A percentile compares a stretch with the other conserved stretches of the same genome.
Evolutionary conservation across 2,113 vertebrate species (phyloP).

Genomic region (Aegithalos caudatus): DNA sequence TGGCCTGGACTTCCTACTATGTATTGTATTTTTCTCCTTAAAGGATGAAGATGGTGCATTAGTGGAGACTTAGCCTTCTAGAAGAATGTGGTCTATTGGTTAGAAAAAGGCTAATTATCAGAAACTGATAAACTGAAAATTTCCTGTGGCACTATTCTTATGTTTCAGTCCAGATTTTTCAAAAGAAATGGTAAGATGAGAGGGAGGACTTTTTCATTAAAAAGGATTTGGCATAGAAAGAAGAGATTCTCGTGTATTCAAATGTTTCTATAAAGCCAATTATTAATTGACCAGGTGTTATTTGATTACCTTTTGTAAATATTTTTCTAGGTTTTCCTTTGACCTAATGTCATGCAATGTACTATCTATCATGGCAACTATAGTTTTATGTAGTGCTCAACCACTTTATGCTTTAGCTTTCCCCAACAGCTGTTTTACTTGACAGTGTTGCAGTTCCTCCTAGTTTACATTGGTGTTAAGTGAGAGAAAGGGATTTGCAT

Average conservation of each 20-base stretch:
- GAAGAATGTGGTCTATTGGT: not conserved
- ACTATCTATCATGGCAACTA: not conserved
- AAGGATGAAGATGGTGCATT: not conserved
- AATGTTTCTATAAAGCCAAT: not conserved
- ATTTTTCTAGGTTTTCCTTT: not conserved
- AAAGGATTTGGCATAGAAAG: not conserved
- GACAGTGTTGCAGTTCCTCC: not conserved
- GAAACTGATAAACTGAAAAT: not conserved
- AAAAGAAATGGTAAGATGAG: not conserved
- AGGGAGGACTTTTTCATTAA: not conserved
- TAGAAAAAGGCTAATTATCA: not conserved
- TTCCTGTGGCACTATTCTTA: not conserved
- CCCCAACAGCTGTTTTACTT: not conserved
- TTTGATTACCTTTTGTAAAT: slow-evolving; percentile 4
- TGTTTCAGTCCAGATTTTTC: not conserved
- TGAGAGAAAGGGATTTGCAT: not conserved
- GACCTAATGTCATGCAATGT: not conserved
- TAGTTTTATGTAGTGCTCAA: not conserved
- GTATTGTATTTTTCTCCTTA: not conserved
- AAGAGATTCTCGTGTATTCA: not conserved
- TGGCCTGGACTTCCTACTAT: not conserved
- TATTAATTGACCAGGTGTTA: not conserved
- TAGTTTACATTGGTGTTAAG: not conserved
- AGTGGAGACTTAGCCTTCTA: not conserved
- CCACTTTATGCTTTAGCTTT: not conserved